These are phyloP conservation scores for Heliconius hermathena DNA, from an alignment of 1,140 invertebrate genomes.

Conservation along the genomic window DNA sequence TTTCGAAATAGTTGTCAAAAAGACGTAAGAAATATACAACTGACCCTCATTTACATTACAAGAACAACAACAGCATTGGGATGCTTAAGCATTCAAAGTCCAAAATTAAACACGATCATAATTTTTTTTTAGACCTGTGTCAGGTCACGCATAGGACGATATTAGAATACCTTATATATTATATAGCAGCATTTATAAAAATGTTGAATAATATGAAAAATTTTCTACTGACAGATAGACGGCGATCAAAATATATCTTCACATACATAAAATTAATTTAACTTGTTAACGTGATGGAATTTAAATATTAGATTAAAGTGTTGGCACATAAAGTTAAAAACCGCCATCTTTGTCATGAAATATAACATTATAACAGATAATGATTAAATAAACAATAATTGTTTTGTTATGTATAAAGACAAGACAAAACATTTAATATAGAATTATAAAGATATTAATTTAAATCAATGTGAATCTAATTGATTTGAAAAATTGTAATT, in stretches of 20 bases:
- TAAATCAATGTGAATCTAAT: not conserved
- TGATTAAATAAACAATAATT: not conserved
- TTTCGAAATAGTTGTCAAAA: not conserved
- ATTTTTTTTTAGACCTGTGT: constrained; percentile 50
- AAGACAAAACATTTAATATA: not conserved
- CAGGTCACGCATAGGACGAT: constrained; percentile 54
- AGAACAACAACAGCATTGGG: constrained; percentile 26
- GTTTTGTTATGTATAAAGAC: not conserved
- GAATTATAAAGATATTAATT: not conserved
- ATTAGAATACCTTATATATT: constrained; percentile 20
- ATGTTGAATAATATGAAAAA: constrained; percentile 1
- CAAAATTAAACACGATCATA: constrained; percentile 26
- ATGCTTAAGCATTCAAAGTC: constrained; percentile 35
- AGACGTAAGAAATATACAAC: constrained; percentile 6
- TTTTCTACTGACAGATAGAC: not conserved
- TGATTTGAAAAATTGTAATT: not conserved
- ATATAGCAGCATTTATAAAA: constrained; percentile 17
- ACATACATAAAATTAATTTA: not conserved
- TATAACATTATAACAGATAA: constrained; percentile 6
- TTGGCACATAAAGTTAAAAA: constrained; percentile 14
- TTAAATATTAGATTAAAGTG: not conserved
- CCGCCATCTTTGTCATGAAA: constrained; percentile 5
- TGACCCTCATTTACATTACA: constrained; percentile 14
- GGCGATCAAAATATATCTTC: not conserved
- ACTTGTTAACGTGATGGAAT: not conserved